A percentile compares a stretch with the other conserved stretches of the same genome.
phyloP scores from a whole-genome alignment of 1,140 invertebrate species.

The Leptinotarsa undecemlineata region DNA sequence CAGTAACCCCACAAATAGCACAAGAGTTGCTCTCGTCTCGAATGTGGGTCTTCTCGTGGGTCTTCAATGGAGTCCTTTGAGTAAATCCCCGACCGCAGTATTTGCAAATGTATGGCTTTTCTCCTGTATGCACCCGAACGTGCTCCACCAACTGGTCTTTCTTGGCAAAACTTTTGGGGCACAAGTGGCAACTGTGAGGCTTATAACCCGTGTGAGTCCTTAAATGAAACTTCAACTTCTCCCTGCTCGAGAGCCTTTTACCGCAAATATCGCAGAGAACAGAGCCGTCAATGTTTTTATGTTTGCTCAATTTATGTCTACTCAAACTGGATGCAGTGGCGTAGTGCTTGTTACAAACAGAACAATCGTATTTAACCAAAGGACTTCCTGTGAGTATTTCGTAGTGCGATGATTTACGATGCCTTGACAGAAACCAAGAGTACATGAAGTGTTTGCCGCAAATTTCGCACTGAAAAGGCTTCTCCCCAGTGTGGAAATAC shows the following conservation, averaged over 20 bases:
- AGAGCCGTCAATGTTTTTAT: constrained; percentile 43
- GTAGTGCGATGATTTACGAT: constrained; percentile 51
- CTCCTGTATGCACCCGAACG: constrained; percentile 67
- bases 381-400: constrained; percentile 52
- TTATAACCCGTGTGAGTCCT: constrained; percentile 75
- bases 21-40: constrained; percentile 75
- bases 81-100: constrained; percentile 78
- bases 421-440: constrained; percentile 52
- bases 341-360: constrained; percentile 52
- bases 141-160: constrained; percentile 67
- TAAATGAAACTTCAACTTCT: constrained; percentile 72
- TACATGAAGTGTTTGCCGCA: constrained; percentile 61
- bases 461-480: constrained; percentile 65
- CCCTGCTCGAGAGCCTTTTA: constrained; percentile 73
- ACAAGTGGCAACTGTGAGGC: constrained; percentile 70
- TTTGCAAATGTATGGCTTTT: constrained; percentile 68
- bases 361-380: constrained; percentile 51
- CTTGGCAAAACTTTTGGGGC: constrained; percentile 66
- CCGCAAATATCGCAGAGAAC: constrained; percentile 74
- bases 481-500: constrained; percentile 62
- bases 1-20: constrained; percentile 58
- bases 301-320: constrained; percentile 50
- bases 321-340: constrained; percentile 51
- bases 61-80: constrained; percentile 71
- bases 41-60: constrained; percentile 64